Evolutionary conservation across 2,888 invertebrate species (phyloP).

Genomic region (Myopa tessellatipennis): DNA sequence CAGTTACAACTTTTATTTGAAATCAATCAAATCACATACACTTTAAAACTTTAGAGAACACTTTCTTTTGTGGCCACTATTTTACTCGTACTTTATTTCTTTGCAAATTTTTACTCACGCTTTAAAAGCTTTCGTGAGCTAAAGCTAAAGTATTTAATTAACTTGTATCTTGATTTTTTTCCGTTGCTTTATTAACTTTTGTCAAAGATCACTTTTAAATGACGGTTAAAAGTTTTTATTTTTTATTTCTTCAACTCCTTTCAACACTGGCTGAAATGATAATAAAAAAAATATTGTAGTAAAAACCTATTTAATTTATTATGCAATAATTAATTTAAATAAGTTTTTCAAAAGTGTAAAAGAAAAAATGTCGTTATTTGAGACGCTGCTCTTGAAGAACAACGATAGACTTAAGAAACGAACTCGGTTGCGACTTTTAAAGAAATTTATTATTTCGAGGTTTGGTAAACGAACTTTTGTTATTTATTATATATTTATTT

Average conservation of each 20-base stretch:
- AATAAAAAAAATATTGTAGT: not conserved
- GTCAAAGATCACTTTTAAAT: not conserved
- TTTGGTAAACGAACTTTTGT: not conserved
- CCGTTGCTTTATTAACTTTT: too few relatives aligned
- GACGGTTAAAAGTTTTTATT: not conserved
- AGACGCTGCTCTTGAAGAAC: too few relatives aligned
- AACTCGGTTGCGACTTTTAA: not conserved
- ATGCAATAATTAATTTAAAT: too few relatives aligned
- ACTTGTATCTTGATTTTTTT: not conserved
- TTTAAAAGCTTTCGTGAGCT: not conserved
- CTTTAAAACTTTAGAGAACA: too few relatives aligned
- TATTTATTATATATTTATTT: not conserved
- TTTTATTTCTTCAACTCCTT: not conserved
- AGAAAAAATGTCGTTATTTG: too few relatives aligned
- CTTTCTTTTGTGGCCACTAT: too few relatives aligned
- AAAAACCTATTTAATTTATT: not conserved
- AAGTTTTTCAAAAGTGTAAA: too few relatives aligned
- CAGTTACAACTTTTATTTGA: not conserved
- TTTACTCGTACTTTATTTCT: too few relatives aligned
- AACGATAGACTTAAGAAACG: slow-evolving; percentile 9
- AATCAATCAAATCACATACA: not conserved
- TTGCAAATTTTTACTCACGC: too few relatives aligned
- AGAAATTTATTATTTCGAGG: not conserved
- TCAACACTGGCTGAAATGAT: slow-evolving; percentile 22
- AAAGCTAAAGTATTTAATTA: not conserved